These are phyloP conservation scores for Pelosia muscerda DNA, from an alignment of 2,888 invertebrate species.

Conservation along the genomic window DNA sequence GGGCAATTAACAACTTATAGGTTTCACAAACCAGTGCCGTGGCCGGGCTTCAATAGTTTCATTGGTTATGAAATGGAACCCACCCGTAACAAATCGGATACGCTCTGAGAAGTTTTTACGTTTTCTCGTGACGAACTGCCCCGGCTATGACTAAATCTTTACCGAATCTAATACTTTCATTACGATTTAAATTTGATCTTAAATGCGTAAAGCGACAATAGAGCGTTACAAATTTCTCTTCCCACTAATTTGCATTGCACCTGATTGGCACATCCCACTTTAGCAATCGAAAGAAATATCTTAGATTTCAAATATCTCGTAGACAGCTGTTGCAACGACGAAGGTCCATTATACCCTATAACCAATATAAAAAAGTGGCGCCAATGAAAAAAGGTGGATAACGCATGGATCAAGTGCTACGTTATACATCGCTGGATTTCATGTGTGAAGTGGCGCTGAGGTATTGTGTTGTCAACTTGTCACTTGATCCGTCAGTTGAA, in stretches of 20 bases:
- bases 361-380: background rate
- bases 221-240: constrained; percentile 6
- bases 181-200: constrained; percentile 6
- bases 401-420: background rate
- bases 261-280: background rate
- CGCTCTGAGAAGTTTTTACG: constrained; percentile 23
- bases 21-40: background rate
- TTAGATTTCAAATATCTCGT: background rate
- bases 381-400: background rate
- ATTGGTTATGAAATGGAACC: constrained; percentile 20
- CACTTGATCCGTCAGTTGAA: too few relatives aligned
- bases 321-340: background rate
- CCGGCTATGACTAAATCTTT: constrained; percentile 7
- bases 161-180: constrained; percentile 16
- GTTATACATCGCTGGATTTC: background rate
- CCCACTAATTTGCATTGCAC: background rate
- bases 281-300: background rate
- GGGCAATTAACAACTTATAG: background rate
- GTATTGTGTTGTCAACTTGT: too few relatives aligned
- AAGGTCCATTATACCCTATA: constrained; percentile 2
- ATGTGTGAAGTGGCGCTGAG: too few relatives aligned
- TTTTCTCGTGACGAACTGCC: constrained; percentile 23
- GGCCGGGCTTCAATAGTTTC: constrained; percentile 1
- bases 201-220: constrained; percentile 8
- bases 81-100: constrained; percentile 27